Evolutionary conservation across 2,113 vertebrate genomes (phyloP).

Genomic region (Delphinapterus leucas): DNA sequence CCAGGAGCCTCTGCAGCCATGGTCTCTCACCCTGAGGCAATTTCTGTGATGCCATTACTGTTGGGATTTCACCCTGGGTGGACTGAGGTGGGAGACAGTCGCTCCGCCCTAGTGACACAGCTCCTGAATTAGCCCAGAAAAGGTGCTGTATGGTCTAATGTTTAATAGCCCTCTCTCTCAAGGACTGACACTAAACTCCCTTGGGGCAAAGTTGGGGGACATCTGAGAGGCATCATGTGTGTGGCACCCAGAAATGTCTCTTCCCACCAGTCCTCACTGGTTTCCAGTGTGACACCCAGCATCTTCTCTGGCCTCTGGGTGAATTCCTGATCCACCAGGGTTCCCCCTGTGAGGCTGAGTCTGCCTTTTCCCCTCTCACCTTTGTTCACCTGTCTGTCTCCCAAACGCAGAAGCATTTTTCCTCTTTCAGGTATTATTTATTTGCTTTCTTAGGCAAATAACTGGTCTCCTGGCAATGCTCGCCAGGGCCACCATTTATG

Average conservation of each 20-base stretch:
- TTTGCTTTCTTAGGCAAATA: not conserved
- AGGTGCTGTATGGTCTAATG: not conserved
- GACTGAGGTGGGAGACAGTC: not conserved
- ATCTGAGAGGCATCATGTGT: not conserved
- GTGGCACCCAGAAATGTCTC: not conserved
- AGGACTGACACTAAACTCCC: not conserved
- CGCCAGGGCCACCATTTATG: not conserved
- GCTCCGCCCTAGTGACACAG: not conserved
- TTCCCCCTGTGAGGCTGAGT: not conserved
- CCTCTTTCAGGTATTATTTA: not conserved
- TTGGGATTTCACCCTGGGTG: not conserved
- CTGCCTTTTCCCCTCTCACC: not conserved
- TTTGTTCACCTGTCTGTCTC: not conserved
- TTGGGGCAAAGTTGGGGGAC: not conserved
- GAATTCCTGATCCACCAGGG: not conserved
- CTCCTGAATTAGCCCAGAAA: too few species aligned
- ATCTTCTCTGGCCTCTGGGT: not conserved
- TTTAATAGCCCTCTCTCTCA: not conserved
- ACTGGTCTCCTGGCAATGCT: not conserved
- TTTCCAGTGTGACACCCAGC: not conserved
- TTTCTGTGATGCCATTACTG: not conserved
- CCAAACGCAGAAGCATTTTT: not conserved
- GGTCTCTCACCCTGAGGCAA: not conserved
- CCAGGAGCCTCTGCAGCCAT: not conserved
- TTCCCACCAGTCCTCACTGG: not conserved